Evolutionary conservation across 2,797 vertebrate genomes (phyloP).

Genomic region (Clarias laeviceps): DNA sequence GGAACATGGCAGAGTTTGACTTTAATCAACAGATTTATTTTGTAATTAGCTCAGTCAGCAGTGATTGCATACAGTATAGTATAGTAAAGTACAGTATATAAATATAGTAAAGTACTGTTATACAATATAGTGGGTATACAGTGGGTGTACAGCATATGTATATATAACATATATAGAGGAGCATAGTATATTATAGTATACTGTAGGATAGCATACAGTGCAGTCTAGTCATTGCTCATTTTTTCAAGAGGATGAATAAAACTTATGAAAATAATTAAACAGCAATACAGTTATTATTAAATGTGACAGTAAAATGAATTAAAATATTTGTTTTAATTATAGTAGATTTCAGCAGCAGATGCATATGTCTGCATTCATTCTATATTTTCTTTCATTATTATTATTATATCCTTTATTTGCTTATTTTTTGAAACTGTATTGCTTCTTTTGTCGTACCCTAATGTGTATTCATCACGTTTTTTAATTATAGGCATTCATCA

Average conservation of each 20-base stretch:
- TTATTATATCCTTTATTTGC: conserved; percentile 4
- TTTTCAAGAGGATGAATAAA: neutral
- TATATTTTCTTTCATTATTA: neutral
- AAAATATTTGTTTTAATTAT: neutral
- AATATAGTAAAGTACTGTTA: too few species aligned
- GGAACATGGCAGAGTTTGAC: neutral
- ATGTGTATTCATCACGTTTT: conserved; percentile 38
- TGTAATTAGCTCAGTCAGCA: neutral
- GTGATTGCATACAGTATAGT: neutral
- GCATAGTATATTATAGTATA: neutral
- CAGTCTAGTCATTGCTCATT: neutral
- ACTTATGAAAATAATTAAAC: neutral
- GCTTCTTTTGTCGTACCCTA: conserved; percentile 19
- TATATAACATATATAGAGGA: neutral
- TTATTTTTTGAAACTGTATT: conserved; percentile 4
- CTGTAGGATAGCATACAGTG: neutral
- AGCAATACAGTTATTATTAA: neutral
- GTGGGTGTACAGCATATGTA: neutral
- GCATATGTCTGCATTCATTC: neutral
- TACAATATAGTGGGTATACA: neutral
- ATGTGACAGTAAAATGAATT: neutral
- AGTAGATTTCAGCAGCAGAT: neutral
- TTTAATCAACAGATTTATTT: neutral
- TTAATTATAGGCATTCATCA: conserved; percentile 57
- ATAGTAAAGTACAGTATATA: neutral